A percentile compares a stretch with the other conserved stretches of the same genome.
Conservation (phyloP, 2,113 vertebrate genomes). For the Chrysochloris asiatica region DNA sequence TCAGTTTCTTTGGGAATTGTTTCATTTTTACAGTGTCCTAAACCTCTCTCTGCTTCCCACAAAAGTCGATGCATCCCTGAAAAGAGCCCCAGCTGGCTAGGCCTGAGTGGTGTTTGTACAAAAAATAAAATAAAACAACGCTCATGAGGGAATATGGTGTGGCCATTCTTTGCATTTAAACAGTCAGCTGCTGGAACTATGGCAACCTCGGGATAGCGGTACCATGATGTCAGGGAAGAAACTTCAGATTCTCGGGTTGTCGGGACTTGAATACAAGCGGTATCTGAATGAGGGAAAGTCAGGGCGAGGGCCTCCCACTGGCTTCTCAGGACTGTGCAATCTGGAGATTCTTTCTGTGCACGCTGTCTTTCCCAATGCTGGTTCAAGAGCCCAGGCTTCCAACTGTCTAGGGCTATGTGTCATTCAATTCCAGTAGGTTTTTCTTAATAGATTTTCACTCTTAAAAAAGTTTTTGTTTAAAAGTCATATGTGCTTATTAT, state of each 20-base stretch:
- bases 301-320: background rate
- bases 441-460: background rate
- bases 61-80: background rate
- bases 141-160: background rate
- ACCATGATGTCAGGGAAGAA: background rate
- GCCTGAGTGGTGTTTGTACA: background rate
- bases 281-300: background rate
- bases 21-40: background rate
- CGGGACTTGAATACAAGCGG: background rate
- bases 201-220: background rate
- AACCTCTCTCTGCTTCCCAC: background rate
- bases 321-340: background rate
- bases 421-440: background rate
- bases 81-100: background rate
- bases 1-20: background rate
- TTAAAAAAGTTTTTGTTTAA: background rate
- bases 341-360: background rate
- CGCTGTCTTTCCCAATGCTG: rapidly evolving
- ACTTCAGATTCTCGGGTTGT: background rate
- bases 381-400: background rate
- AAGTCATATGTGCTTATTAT: too few relatives aligned
- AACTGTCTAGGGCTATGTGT: background rate
- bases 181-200: rapidly evolving
- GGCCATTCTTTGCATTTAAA: background rate
- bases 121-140: too few relatives aligned